Conservation (phyloP, 2,888 invertebrate species). For the Hirtodrosophila alboralis region DNA sequence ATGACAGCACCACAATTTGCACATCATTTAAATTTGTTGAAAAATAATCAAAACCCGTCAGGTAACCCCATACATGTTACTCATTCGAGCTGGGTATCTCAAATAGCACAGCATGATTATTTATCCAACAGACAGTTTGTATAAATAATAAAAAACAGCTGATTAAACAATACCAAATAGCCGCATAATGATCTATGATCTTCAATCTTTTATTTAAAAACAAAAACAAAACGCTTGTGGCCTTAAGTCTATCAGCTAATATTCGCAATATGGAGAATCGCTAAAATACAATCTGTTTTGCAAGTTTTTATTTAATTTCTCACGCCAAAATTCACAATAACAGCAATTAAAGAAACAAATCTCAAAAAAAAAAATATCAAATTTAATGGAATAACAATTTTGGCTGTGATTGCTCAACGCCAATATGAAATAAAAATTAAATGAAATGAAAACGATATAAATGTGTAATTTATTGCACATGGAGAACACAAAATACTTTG, state of each 20-base stretch:
- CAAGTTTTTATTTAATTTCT: conserved; percentile 12
- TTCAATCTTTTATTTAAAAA: neutral
- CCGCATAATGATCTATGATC: conserved; percentile 28
- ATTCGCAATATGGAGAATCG: neutral
- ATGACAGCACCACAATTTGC: conserved; percentile 6
- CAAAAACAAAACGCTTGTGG: neutral
- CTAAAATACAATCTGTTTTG: conserved; percentile 20
- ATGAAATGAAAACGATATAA: conserved; percentile 15
- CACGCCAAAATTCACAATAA: conserved; percentile 12
- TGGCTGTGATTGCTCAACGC: neutral
- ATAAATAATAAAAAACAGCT: conserved; percentile 46
- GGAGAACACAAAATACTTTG: conserved; percentile 9
- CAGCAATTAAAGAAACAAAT: conserved; percentile 3
- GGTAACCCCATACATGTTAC: conserved; percentile 26
- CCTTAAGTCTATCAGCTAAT: conserved; percentile 1
- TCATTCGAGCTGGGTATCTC: conserved; percentile 10
- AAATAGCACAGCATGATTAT: conserved; percentile 36
- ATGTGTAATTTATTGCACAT: conserved; percentile 23
- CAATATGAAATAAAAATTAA: conserved; percentile 4
- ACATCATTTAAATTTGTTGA: conserved; percentile 14
- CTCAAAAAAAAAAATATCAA: neutral
- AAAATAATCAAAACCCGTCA: conserved; percentile 23
- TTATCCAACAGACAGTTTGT: conserved; percentile 33
- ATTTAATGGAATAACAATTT: conserved; percentile 9
- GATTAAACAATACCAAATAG: conserved; percentile 39